These are phyloP conservation scores for Halisarca cf. caerulea DNA, from an alignment of 37 sponge, comb jelly and placozoan genomes.

Conservation along the genomic window DNA sequence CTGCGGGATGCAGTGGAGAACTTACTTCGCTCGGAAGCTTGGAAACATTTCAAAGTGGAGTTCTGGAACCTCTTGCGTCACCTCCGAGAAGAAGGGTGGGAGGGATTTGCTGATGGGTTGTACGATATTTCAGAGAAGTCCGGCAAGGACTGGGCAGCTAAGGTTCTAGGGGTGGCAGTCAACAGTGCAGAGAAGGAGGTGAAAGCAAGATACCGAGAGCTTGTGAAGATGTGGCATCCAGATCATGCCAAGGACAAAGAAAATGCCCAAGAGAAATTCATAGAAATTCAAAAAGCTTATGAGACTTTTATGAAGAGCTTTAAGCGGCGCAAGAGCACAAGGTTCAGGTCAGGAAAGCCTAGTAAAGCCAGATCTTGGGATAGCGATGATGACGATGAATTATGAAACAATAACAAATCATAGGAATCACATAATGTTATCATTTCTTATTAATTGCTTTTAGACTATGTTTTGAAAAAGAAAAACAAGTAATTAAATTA, in stretches of 20 bases:
- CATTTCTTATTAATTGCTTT: too few species aligned
- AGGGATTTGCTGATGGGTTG: slow-evolving; percentile 20
- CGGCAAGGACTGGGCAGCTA: slow-evolving; percentile 16
- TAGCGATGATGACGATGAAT: not conserved
- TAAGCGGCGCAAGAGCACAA: slow-evolving; percentile 35
- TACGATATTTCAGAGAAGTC: slow-evolving; percentile 18
- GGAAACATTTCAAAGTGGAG: slow-evolving; percentile 66
- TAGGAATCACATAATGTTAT: too few species aligned
- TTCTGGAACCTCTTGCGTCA: slow-evolving; percentile 43
- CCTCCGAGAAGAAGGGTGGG: slow-evolving; percentile 57
- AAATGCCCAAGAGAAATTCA: slow-evolving; percentile 66
- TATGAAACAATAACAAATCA: not conserved
- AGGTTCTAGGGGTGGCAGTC: not conserved
- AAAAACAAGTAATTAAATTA: too few species aligned
- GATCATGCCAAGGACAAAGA: slow-evolving; percentile 56
- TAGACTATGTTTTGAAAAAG: too few species aligned
- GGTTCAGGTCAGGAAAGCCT: too few species aligned
- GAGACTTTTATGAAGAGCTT: slow-evolving; percentile 53
- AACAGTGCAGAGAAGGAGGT: slow-evolving; percentile 46
- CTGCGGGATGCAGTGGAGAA: slow-evolving; percentile 73
- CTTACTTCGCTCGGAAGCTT: slow-evolving; percentile 73
- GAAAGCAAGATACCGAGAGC: slow-evolving; percentile 46
- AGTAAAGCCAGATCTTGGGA: not conserved
- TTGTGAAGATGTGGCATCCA: slow-evolving; percentile 80
- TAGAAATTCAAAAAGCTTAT: slow-evolving; percentile 80